Percentiles rank a stretch among this genome's conserved stretches.
phyloP scores from a whole-genome alignment of 2,113 vertebrate genomes.

The Saguinus imperator region DNA sequence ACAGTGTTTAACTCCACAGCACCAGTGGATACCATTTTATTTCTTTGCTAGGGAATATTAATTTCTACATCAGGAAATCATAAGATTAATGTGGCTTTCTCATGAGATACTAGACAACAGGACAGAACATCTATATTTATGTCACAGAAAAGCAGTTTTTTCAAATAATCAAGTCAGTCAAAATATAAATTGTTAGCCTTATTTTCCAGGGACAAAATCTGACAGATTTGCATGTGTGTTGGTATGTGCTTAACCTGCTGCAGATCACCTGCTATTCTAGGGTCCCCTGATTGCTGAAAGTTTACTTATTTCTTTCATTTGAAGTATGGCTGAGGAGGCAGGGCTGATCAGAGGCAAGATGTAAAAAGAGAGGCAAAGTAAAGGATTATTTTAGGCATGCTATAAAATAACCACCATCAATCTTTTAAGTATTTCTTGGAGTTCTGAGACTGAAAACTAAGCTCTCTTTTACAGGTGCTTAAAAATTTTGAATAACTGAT shows the following conservation, averaged over 20 bases:
- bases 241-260: constrained; percentile 24
- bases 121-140: constrained; percentile 48
- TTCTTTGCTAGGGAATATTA: constrained; percentile 31
- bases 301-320: constrained; percentile 64
- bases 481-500: background rate
- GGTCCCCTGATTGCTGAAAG: constrained; percentile 53
- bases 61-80: constrained; percentile 18
- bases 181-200: constrained; percentile 44
- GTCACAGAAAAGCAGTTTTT: constrained; percentile 30
- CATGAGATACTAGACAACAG: background rate
- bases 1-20: background rate
- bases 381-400: background rate
- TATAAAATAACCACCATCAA: constrained; percentile 1
- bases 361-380: background rate
- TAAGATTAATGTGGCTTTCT: constrained; percentile 12
- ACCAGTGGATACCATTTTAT: background rate
- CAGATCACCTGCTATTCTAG: constrained; percentile 34
- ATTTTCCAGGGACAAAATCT: constrained; percentile 52
- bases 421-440: constrained; percentile 6
- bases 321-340: constrained; percentile 37
- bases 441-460: constrained; percentile 44
- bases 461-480: background rate
- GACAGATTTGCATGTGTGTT: constrained; percentile 45
- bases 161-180: constrained; percentile 52
- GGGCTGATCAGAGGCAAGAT: background rate